Evolutionary conservation across 2,888 invertebrate genomes (phyloP), one percentile per base, ranked within the genome.

Genomic region (Drosophila greeni): DNA sequence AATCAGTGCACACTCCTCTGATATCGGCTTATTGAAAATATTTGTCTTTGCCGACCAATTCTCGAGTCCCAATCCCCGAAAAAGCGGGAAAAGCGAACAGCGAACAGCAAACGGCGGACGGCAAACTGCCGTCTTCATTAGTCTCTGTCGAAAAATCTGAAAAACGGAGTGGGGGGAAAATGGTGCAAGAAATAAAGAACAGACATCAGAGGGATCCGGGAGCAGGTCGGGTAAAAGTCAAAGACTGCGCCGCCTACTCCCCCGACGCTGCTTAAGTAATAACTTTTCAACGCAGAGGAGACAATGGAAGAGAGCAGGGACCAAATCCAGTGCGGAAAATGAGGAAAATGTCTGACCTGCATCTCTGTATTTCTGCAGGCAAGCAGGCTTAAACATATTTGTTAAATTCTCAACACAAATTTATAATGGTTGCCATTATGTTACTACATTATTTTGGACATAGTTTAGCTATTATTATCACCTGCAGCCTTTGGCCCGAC

Each of bases 1-100:
- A 79, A 79, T 79, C 79, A 79, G 78, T 75, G 79, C 78, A 70
- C 79, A 79, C 78, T 80, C 75, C 78, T 80, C 78, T 75, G 81
- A 80, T 72, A 80, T 71, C 69, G 76, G 76, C 78, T 79, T 79
- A 79, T 79, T 79, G 79, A 79, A 79, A 79, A 81, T 79, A 72
- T 81, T 79, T 73, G 73, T 76, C 60, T 75, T 75, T 62, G 31
- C 53, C 53, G 48, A 47, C 37, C 59, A 45, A 60, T 45, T 45
- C 59, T 37, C 24, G 20, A 33, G 24, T 9, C 37, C 20, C 52
- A 57, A 40, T 54, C 14, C 54, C 45, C 53, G 33, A 45, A 45
- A n/a, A n/a, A n/a, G n/a, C n/a, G n/a, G n/a, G n/a, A n/a, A n/a
- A 45, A 33, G 42, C 33, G 43, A 26, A 51, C 24, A 29, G 40